Evolutionary conservation across 2,888 invertebrate genomes (phyloP).

Genomic region (Willowsia nigromaculata): DNA sequence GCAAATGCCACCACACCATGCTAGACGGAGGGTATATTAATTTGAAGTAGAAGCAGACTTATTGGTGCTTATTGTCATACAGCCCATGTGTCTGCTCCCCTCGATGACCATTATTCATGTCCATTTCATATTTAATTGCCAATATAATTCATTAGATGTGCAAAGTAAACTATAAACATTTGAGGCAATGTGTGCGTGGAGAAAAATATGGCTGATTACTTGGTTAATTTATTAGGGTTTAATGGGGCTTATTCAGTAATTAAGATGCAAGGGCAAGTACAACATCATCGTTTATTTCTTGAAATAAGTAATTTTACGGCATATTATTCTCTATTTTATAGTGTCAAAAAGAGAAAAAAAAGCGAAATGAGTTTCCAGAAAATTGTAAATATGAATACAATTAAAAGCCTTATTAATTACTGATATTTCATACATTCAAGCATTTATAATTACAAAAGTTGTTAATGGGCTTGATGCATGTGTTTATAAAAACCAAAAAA

Average conservation of each 20-base stretch:
- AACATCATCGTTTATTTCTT: conserved; percentile 6
- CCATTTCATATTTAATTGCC: conserved; percentile 24
- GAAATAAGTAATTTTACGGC: neutral
- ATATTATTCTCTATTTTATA: neutral
- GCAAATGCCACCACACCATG: neutral
- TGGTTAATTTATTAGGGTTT: conserved; percentile 46
- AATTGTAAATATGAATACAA: neutral
- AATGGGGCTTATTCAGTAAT: conserved; percentile 55
- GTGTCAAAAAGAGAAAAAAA: neutral
- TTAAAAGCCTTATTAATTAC: neutral
- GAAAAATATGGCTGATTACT: conserved; percentile 1
- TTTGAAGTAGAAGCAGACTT: neutral
- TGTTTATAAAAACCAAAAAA: neutral
- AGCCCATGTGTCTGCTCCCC: neutral
- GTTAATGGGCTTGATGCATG: neutral
- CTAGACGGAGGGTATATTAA: too few species aligned
- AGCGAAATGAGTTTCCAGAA: neutral
- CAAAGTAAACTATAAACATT: neutral
- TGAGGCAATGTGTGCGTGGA: neutral
- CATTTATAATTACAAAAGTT: neutral
- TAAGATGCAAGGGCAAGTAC: conserved; percentile 45
- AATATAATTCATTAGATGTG: conserved; percentile 27
- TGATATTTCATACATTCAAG: too few species aligned
- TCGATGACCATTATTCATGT: conserved; percentile 26
- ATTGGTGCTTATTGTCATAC: conserved; percentile 1